Base-by-base conservation (phyloP, 2,797 vertebrate species). In the Buphagus erythrorhynchus region DNA sequence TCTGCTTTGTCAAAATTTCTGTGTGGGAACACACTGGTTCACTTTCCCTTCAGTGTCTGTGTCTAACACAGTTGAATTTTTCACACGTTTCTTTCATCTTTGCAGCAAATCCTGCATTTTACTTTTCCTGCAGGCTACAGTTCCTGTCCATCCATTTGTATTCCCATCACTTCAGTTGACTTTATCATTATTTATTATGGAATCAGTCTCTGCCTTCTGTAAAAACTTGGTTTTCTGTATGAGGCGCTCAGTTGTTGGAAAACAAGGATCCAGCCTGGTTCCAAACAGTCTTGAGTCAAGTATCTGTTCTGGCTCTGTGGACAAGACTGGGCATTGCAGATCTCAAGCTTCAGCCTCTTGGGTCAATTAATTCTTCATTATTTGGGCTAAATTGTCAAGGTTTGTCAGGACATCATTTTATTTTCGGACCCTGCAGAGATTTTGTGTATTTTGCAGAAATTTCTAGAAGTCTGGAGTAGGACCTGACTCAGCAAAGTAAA, bases 281-380 rank as follows among this genome's bases (percentile, higher is more conserved):
- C 45, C 58, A 20, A 4, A 2, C 29, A 40, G 5, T 49, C n/a
- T 8, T 14, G 6, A 12, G 2, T 15, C 0, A 0, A 15, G 5
- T 26, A 0, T 40, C 20, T 80, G 12, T 29, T n/a, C 81, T 68
- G 42, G 14, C 9, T 9, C 13, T 33, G 5, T 16, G 57, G 22
- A 13, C 22, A 9, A 5, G 49, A 29, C 45, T 9, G 33, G 3
- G 24, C 11, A 3, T 26, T 65, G 55, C 7, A 62, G 5, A 12
- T 57, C 26, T 49, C 0, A 0, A 16, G 16, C 12, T 80, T 73
- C 29, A 67, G 4, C 17, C 29, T 13, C 5, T 45, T 66, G 35
- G 17, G 28, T 49, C 22, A 26, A 9, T 21, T 45, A 26, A 29
- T 65, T 66, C 10, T 42, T 46, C 15, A 10, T 25, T 6, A 42